phyloP scores from a whole-genome alignment of 2,888 invertebrate species.

The Diaphora mendica region DNA sequence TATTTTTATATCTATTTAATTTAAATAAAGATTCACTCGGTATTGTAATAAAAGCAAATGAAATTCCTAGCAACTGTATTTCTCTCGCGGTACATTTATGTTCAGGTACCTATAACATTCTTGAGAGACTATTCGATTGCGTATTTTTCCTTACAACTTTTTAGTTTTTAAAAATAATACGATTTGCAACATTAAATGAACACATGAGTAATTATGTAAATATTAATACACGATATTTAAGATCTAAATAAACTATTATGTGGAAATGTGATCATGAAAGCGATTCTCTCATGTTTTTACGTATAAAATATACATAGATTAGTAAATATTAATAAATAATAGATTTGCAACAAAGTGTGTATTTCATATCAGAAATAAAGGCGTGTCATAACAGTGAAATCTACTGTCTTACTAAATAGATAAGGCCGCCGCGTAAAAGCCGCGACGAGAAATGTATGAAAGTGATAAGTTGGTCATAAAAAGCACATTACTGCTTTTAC shows the following conservation, averaged over 20 bases:
- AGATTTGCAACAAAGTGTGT: background rate
- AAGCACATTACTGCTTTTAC: constrained; percentile 57
- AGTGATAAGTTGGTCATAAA: constrained; percentile 70
- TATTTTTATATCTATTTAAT: background rate
- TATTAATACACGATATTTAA: background rate
- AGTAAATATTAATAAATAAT: background rate
- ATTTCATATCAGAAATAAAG: constrained; percentile 4
- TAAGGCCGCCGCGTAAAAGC: constrained; percentile 41
- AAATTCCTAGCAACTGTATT: constrained; percentile 29
- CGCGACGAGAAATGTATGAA: constrained; percentile 53
- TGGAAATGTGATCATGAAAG: background rate
- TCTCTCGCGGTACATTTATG: constrained; percentile 25
- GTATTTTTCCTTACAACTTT: constrained; percentile 1
- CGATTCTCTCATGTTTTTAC: background rate
- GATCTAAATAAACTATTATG: background rate
- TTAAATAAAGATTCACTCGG: background rate
- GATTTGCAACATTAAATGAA: background rate
- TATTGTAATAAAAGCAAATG: constrained; percentile 11
- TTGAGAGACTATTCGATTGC: constrained; percentile 20
- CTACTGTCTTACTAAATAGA: constrained; percentile 35
- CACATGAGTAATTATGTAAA: background rate
- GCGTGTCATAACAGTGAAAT: background rate
- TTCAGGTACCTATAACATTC: constrained; percentile 24
- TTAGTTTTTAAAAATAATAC: background rate
- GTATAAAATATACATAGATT: background rate